Base-by-base conservation (phyloP, 2,888 invertebrate species). In the Limnephilus auricula region DNA sequence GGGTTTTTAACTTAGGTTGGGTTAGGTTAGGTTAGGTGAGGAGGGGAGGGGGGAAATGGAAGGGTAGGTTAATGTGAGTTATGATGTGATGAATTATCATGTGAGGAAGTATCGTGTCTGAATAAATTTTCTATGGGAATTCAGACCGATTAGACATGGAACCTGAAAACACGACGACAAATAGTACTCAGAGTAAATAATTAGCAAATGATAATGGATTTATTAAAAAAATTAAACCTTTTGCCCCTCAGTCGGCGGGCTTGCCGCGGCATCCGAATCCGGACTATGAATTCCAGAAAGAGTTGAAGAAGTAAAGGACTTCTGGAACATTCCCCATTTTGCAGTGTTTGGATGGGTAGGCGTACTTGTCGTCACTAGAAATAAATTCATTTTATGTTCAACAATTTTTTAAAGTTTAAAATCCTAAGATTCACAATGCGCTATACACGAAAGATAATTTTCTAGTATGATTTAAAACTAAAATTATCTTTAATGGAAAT, bases 301-400 rank as follows among this genome's bases (percentile, higher is more conserved):
- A 32, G 93, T 92, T 15, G 92, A 92, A 6, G 92, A 92, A 30
- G 93, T 92, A 89, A 92, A 93, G 6, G 93, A 92, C 65, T 93
- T 93, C 82, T 93, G 93, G 85, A 93, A 93, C 31, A 93, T n/a
- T 30, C 89, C 90, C 93, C 93, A 93, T 30, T 92, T 89, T 10
- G 91, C 90, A 0, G 85, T 84, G 85, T 79, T 83, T 9, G 92
- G 87, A 80, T 93, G 91, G 12, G 93, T 93, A 0, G 93, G 93
- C 4, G 93, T 93, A 37, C 93, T 93, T 40, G 93, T 93, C 93
- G 92, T 92, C n/a, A 92, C 93, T 93, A 79, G 18, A 93, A 91
- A n/a, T 45, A 80, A 80, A 80, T 9, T 80, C 0, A 79, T 79
- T 80, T 15, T 30, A 80, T 5, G 5, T 31, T 65, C 65, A 25